These are phyloP conservation scores for Coelopa frigida DNA, from an alignment of 1,140 invertebrate genomes.

Conservation along the genomic window DNA sequence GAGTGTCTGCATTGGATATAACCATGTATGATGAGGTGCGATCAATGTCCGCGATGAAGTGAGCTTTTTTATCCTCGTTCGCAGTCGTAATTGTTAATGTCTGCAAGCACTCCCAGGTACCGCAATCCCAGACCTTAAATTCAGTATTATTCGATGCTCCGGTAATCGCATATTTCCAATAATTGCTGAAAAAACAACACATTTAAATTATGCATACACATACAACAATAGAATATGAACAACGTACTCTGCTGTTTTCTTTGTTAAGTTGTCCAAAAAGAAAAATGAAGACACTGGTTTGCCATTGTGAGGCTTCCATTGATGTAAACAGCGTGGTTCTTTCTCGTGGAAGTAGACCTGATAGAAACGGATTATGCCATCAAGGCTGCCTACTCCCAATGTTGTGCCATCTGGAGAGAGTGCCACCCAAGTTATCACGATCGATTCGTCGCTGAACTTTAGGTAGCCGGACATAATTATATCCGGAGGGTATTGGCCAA, in stretches of 20 bases:
- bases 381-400: conserved; percentile 76
- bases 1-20: conserved; percentile 73
- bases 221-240: not conserved
- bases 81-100: conserved; percentile 64
- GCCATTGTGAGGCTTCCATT: conserved; percentile 85
- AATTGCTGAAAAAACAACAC: conserved; percentile 17
- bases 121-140: conserved; percentile 90
- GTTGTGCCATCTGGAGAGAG: conserved; percentile 92
- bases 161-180: conserved; percentile 90
- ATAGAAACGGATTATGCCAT: conserved; percentile 88
- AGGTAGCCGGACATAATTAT: conserved; percentile 53
- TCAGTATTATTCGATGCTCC: conserved; percentile 83
- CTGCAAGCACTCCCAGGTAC: conserved; percentile 86
- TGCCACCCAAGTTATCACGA: conserved; percentile 74
- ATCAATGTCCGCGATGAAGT: conserved; percentile 71
- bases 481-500: conserved; percentile 37
- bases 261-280: conserved; percentile 87
- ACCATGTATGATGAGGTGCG: conserved; percentile 73
- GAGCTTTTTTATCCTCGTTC: conserved; percentile 32
- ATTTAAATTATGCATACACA: conserved; percentile 17
- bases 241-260: conserved; percentile 72
- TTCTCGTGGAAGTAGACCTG: conserved; percentile 59
- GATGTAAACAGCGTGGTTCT: conserved; percentile 72
- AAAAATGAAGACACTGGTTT: conserved; percentile 77
- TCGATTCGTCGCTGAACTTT: conserved; percentile 59